Evolutionary conservation across 2,888 invertebrate genomes (phyloP), one percentile per base, ranked within the genome.

Genomic region (Eutolmus rufibarbis): DNA sequence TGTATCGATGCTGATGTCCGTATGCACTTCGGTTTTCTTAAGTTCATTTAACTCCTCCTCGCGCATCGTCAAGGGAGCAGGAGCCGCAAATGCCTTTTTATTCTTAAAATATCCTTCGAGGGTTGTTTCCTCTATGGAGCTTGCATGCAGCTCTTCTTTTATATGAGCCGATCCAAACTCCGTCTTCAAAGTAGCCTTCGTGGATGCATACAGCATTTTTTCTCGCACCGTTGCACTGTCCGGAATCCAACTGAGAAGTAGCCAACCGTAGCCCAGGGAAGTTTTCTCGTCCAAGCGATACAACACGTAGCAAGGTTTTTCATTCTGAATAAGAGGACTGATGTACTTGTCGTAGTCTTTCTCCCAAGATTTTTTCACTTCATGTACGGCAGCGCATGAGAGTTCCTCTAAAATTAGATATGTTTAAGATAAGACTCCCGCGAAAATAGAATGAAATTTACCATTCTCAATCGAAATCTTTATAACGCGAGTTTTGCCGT

Each of bases 191-290:
- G 99, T 99, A 0, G 99, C 98, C 93, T 98, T 98, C 0, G 99
- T 99, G 0, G 98, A 98, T 0, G 99, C 99, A 91, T 98, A 98
- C 86, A 99, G 93, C 99, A 99, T 99, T 93, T 99, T 99, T 91
- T 98, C 96, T 88, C 98, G 94, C 1, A 98, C 96, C 0, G 97
- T 95, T 0, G 98, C 97, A 87, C 95, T 95, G 91, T 99, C 99
- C 0, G 99, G 99, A 0, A 97, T 97, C 97, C 98, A 99, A 90
- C 97, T 97, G 86, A 98, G 95, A 86, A 98, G 94, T 9, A 99
- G 92, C 99, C 99, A 99, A 90, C 98, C 97, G 92, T 97, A 96
- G 0, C 97, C 97, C 8, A 96, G 94, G 14, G 96, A 94, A 89
- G 96, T 96, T 91, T 95, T 96, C 31, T 95, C 94, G 91, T 97